Base-by-base conservation (phyloP, 2,888 invertebrate species). In the Leptopilina syphax region DNA sequence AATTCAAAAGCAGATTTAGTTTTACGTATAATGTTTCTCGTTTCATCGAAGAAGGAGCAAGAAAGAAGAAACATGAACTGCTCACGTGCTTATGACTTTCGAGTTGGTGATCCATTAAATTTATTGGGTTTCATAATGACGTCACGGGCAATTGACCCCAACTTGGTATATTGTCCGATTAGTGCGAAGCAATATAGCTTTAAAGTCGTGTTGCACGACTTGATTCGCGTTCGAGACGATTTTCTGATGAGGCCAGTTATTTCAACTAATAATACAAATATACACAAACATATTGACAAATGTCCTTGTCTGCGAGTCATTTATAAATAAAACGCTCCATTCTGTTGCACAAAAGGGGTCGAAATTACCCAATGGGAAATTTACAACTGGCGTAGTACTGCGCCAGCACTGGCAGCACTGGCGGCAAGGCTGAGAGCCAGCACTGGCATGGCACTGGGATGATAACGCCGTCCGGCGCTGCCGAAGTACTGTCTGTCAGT, bases 51-150 rank as follows among this genome's bases (percentile, higher is more conserved):
- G 8, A 44, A 8, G 8, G 44, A 50, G 8, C 7, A 8, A 44
- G 44, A 44, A 8, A 44, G 44, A 44, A 44, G n/a, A 57, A 27
- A 34, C 54, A 73, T 54, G 57, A 57, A 57, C 4, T n/a, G 73
- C 54, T 73, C 73, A 73, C 73, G 73, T 57, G 73, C 57, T 34
- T 73, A 44, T 80, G 44, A 65, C 76, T 70, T 63, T 34, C 12
- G 50, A 66, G 80, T 81, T 79, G 83, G 54, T 82, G 82, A 83
- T 83, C 85, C 82, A 85, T 85, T 84, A 84, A 82, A 82, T 85
- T 86, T 82, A 88, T 85, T 85, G 84, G 84, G 85, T 86, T 86
- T 83, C 84, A 83, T 82, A 81, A 80, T 88, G 88, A 88, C 88
- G 88, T 88, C 87, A 88, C 84, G 85, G 82, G 82, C 87, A 88